Percentiles rank a stretch among this genome's conserved stretches.
Conservation (phyloP, 1,140 invertebrate species). For the Gonatopus flavifemur region DNA sequence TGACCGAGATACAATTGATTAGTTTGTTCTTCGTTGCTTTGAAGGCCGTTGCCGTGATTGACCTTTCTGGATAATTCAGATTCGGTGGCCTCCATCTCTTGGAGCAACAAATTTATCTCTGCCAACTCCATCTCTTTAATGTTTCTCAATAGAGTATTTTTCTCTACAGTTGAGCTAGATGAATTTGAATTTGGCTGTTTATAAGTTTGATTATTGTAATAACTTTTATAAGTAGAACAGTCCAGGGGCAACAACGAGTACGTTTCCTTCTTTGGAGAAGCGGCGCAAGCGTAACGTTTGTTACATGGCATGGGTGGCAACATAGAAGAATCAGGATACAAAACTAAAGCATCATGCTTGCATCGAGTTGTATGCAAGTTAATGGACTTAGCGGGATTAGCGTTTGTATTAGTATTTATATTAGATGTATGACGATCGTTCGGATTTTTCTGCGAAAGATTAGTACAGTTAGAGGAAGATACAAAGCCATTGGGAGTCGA, state of each 20-base stretch:
- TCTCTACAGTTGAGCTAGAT: constrained; percentile 31
- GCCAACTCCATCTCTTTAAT: constrained; percentile 49
- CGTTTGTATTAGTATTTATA: constrained; percentile 31
- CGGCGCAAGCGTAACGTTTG: constrained; percentile 36
- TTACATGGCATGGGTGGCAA: constrained; percentile 25
- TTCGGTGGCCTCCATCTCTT: constrained; percentile 54
- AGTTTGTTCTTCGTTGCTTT: constrained; percentile 9
- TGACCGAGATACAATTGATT: neutral
- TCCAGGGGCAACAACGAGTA: constrained; percentile 13
- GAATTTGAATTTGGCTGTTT: constrained; percentile 18
- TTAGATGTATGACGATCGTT: constrained; percentile 9
- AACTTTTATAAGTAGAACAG: constrained; percentile 19
- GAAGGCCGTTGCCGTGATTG: constrained; percentile 11
- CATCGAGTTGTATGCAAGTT: too few relatives aligned
- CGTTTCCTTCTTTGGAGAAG: constrained; percentile 22
- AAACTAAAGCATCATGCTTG: constrained; percentile 42
- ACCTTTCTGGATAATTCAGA: constrained; percentile 37
- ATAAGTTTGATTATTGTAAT: constrained; percentile 12
- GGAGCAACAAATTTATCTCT: constrained; percentile 51
- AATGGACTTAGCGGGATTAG: too few relatives aligned
- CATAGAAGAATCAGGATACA: constrained; percentile 26
- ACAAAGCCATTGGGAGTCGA: constrained; percentile 36
- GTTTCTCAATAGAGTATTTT: constrained; percentile 20
- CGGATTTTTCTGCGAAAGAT: constrained; percentile 20
- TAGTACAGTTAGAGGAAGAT: constrained; percentile 26